A percentile compares a stretch with the other conserved stretches of the same genome.
Conservation (phyloP, 2,888 invertebrate genomes). For the Octodonta nipae region DNA sequence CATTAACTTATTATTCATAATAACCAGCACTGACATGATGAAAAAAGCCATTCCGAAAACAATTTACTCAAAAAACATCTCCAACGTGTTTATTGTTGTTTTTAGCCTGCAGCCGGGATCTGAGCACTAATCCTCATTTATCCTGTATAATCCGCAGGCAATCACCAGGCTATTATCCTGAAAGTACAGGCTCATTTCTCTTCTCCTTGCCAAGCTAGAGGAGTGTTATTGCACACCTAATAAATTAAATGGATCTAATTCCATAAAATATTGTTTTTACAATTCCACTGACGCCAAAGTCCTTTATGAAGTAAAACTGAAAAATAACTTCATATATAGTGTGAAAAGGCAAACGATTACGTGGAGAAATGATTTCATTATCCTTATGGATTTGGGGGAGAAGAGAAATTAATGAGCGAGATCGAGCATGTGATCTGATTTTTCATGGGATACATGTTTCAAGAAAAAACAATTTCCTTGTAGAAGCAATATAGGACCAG, state of each 20-base stretch:
- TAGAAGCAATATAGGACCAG: no score
- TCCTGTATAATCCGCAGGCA: slow-evolving; percentile 11
- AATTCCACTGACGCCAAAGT: slow-evolving; percentile 1
- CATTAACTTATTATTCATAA: no score
- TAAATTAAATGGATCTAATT: slow-evolving; percentile 1
- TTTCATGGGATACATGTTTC: no score
- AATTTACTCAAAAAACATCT: slow-evolving; percentile 1
- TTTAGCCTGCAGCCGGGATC: background rate
- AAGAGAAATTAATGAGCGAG: no score
- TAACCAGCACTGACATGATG: no score
- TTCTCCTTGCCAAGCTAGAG: slow-evolving; percentile 8
- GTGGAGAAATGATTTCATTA: no score
- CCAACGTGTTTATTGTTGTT: background rate
- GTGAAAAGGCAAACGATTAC: no score
- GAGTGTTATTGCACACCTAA: slow-evolving; percentile 1
- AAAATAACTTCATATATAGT: no score
- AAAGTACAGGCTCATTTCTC: slow-evolving; percentile 25
- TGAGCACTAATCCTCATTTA: background rate
- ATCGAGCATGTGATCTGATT: no score
- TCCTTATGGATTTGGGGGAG: no score
- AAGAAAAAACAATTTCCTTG: no score
- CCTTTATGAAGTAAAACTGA: slow-evolving; percentile 2
- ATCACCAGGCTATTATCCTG: slow-evolving; percentile 29
- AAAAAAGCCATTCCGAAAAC: no score
- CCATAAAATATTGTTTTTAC: slow-evolving; percentile 2